A percentile compares a stretch with the other conserved stretches of the same genome.
These are phyloP conservation scores for Aeoliscus strigatus DNA, from an alignment of 2,797 vertebrate species.

Conservation along the genomic window DNA sequence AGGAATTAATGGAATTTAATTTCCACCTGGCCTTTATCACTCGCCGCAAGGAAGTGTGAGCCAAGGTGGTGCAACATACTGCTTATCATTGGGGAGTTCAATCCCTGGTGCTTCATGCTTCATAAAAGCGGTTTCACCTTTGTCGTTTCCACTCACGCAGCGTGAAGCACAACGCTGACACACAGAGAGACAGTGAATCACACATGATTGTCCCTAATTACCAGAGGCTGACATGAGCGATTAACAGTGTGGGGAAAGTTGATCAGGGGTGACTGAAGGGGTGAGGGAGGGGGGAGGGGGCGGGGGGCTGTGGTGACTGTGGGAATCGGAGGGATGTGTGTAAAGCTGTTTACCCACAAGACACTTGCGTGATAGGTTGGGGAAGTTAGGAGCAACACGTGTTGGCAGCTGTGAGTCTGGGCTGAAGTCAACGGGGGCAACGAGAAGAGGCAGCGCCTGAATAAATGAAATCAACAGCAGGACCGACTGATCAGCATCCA, in stretches of 20 bases:
- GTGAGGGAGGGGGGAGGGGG: slow-evolving; percentile 17
- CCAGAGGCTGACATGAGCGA: slow-evolving; percentile 60
- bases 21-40: slow-evolving; percentile 65
- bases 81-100: slow-evolving; percentile 60
- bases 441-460: slow-evolving; percentile 14
- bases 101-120: slow-evolving; percentile 47
- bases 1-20: slow-evolving; percentile 70
- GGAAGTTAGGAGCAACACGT: slow-evolving; percentile 28
- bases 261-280: slow-evolving; percentile 53
- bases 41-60: slow-evolving; percentile 58
- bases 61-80: slow-evolving; percentile 47
- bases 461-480: slow-evolving; percentile 45
- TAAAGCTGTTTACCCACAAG: slow-evolving; percentile 45
- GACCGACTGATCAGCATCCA: slow-evolving; percentile 24
- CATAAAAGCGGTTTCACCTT: slow-evolving; percentile 58
- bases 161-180: slow-evolving; percentile 17
- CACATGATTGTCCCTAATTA: slow-evolving; percentile 62
- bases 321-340: slow-evolving; percentile 31
- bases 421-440: slow-evolving; percentile 10
- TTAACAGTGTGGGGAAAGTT: slow-evolving; percentile 61
- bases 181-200: slow-evolving; percentile 46
- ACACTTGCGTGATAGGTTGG: slow-evolving; percentile 29
- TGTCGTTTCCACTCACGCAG: slow-evolving; percentile 31
- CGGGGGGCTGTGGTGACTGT: slow-evolving; percentile 17
- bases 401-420: slow-evolving; percentile 31